Evolutionary conservation across 2,888 invertebrate species (phyloP).

Genomic region (Timema podura): DNA sequence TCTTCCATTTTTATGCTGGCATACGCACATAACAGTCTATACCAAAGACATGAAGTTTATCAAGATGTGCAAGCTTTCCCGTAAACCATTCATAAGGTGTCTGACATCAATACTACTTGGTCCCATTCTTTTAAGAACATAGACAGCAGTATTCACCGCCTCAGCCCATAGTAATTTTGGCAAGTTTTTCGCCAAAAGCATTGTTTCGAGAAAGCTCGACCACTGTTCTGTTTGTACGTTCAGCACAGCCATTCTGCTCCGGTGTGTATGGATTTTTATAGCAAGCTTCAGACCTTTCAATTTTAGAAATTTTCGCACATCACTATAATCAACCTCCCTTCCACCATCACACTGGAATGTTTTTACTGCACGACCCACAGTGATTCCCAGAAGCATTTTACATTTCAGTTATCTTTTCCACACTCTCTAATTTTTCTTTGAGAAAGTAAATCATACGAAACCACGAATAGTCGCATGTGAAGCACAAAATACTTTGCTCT

Average conservation of each 20-base stretch:
- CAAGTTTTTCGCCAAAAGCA: too few relatives aligned
- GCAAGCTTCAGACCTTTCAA: not conserved
- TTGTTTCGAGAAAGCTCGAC: not conserved
- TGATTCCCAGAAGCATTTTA: not conserved
- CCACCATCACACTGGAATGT: not conserved
- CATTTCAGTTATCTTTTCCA: too few relatives aligned
- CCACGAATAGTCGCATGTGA: constrained; percentile 37
- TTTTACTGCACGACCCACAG: not conserved
- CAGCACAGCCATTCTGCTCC: not conserved
- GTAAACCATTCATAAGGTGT: too few relatives aligned
- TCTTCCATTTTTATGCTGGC: too few relatives aligned
- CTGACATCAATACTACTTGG: too few relatives aligned
- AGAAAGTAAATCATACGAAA: constrained; percentile 37
- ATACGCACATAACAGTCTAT: too few relatives aligned
- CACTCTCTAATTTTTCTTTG: constrained; percentile 27
- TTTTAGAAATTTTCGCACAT: not conserved
- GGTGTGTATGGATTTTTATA: not conserved
- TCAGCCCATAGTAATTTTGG: too few relatives aligned
- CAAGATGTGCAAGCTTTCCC: too few relatives aligned
- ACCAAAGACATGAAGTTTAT: too few relatives aligned
- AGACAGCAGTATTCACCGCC: too few relatives aligned
- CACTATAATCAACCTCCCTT: not conserved
- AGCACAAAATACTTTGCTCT: constrained; percentile 36
- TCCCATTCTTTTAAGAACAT: too few relatives aligned
- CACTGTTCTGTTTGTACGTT: not conserved